Evolutionary conservation across 2,797 vertebrate species (phyloP).

Genomic region (Chlorospingus semifuscus): DNA sequence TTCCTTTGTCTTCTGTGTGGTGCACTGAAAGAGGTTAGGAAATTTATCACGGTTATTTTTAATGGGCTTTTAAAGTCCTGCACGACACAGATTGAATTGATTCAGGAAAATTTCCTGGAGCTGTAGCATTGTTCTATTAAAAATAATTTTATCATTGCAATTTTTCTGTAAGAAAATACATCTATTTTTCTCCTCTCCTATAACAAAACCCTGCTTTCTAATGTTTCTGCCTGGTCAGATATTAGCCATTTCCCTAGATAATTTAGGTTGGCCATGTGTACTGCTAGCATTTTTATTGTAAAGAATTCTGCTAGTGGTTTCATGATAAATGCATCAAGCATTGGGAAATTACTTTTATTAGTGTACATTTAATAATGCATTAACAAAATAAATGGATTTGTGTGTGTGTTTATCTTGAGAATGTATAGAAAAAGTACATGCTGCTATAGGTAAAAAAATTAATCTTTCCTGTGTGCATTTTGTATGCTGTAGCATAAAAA

Average conservation of each 20-base stretch:
- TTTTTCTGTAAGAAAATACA: slow-evolving; percentile 34
- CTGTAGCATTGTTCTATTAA: slow-evolving; percentile 22
- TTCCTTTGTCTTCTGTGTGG: slow-evolving; percentile 47
- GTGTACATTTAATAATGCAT: slow-evolving; percentile 45
- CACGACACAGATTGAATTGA: slow-evolving; percentile 8
- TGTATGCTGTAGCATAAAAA: not conserved
- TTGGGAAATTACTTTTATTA: slow-evolving; percentile 39
- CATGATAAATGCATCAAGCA: slow-evolving; percentile 28
- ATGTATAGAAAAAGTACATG: not conserved
- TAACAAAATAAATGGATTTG: slow-evolving; percentile 30
- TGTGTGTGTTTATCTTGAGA: not conserved
- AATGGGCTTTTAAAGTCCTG: slow-evolving; percentile 32
- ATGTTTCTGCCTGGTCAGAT: slow-evolving; percentile 45
- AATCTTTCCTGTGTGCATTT: not conserved
- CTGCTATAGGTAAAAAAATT: not conserved
- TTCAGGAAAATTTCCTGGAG: slow-evolving; percentile 48
- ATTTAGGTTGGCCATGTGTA: slow-evolving; percentile 43
- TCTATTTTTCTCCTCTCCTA: not conserved
- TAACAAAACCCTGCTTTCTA: slow-evolving; percentile 29
- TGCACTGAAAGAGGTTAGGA: slow-evolving; percentile 39
- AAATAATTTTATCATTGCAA: slow-evolving; percentile 24
- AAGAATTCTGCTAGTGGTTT: slow-evolving; percentile 39
- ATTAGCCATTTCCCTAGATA: slow-evolving; percentile 54
- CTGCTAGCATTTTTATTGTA: slow-evolving; percentile 25
- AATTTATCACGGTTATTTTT: slow-evolving; percentile 58